Evolutionary conservation across 2,797 vertebrate species (phyloP).

Genomic region (Enoplosus armatus): DNA sequence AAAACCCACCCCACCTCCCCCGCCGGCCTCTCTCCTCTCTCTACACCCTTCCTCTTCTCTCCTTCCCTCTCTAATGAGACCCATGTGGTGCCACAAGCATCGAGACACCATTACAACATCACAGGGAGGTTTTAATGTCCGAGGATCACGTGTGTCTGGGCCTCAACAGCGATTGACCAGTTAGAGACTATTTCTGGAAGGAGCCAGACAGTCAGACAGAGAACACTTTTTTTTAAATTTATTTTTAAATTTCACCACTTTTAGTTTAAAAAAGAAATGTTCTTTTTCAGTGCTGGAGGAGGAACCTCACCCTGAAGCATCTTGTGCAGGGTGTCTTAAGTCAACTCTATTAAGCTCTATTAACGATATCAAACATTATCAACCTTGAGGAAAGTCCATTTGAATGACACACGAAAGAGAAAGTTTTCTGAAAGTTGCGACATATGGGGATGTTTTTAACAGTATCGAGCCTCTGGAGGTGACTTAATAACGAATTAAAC

Average conservation of each 20-base stretch:
- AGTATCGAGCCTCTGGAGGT: too few relatives aligned
- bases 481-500: too few relatives aligned
- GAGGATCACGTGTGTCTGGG: not conserved
- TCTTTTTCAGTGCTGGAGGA: not conserved
- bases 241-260: not conserved
- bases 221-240: too few relatives aligned
- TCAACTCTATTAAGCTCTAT: too few relatives aligned
- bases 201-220: not conserved
- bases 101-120: conserved; percentile 38
- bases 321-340: too few relatives aligned
- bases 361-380: too few relatives aligned
- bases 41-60: conserved; percentile 13
- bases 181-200: not conserved
- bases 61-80: conserved; percentile 62
- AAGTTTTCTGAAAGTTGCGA: too few relatives aligned
- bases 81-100: conserved; percentile 70
- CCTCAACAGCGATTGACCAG: not conserved
- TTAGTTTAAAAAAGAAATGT: not conserved
- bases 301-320: too few relatives aligned
- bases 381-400: too few relatives aligned
- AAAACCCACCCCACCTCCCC: conserved; percentile 29
- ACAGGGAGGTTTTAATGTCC: conserved; percentile 4
- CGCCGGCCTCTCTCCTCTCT: conserved; percentile 27
- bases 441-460: too few relatives aligned
- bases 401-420: too few relatives aligned